Conservation (phyloP, 2,888 invertebrate species). For the Ischnus inquisitorius region DNA sequence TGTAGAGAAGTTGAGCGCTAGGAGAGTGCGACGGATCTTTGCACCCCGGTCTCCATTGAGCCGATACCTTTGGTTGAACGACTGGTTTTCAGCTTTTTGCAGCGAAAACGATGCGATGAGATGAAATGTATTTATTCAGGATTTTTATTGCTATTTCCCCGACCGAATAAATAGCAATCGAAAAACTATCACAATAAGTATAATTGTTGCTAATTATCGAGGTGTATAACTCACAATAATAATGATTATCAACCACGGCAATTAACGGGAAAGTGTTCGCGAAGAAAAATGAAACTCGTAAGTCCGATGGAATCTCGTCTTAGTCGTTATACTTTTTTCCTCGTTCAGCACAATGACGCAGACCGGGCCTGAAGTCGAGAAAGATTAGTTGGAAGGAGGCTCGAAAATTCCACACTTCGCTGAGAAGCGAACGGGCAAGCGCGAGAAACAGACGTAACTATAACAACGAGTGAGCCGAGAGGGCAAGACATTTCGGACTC, state of each 20-base stretch:
- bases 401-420: slow-evolving; percentile 17
- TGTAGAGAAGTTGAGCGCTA: neutral
- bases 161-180: no score
- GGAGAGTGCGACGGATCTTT: no score
- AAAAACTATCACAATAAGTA: no score
- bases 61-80: no score
- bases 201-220: no score
- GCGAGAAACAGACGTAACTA: slow-evolving; percentile 27
- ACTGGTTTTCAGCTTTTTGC: no score
- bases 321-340: neutral
- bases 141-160: no score
- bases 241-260: neutral
- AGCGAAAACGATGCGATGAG: no score
- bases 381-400: neutral
- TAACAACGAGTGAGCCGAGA: slow-evolving; percentile 72
- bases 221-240: no score
- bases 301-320: neutral
- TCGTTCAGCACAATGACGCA: neutral
- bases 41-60: no score
- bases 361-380: neutral
- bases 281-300: neutral
- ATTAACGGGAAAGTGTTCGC: neutral
- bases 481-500: neutral
- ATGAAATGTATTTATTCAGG: no score
- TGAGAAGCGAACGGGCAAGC: slow-evolving; percentile 11